Evolutionary conservation across 2,113 vertebrate species (phyloP).

Genomic region (Catharus minimus): DNA sequence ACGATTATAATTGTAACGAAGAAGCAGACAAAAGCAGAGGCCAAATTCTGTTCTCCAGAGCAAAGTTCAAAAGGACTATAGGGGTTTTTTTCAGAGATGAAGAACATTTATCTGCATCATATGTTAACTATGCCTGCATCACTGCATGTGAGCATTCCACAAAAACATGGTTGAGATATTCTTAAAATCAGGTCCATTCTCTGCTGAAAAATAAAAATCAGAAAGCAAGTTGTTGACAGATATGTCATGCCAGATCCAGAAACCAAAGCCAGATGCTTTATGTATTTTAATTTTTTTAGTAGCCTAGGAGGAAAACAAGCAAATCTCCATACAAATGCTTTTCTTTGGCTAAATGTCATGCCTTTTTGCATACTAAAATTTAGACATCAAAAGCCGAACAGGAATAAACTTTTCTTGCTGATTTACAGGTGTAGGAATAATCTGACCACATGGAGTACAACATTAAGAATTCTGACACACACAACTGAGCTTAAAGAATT

Average conservation of each 20-base stretch:
- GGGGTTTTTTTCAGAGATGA: neutral
- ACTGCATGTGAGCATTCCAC: neutral
- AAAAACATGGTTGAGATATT: neutral
- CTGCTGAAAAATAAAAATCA: neutral
- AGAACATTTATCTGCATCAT: neutral
- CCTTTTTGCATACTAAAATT: neutral
- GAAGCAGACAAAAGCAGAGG: conserved; percentile 2
- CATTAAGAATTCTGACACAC: neutral
- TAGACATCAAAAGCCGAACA: neutral
- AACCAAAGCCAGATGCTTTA: neutral
- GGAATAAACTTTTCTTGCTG: neutral
- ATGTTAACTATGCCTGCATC: neutral
- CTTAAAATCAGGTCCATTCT: neutral
- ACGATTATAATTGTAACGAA: neutral
- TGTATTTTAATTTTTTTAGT: neutral
- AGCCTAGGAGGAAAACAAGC: neutral
- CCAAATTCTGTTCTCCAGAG: conserved; percentile 3
- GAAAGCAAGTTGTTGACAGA: neutral
- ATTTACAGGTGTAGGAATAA: neutral
- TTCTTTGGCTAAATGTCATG: neutral
- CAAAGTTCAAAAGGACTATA: neutral
- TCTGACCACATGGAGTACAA: neutral
- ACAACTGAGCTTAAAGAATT: neutral
- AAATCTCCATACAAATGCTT: neutral
- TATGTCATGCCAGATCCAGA: neutral